Evolutionary conservation across 1,140 invertebrate species (phyloP).

Genomic region (Aphis gossypii): DNA sequence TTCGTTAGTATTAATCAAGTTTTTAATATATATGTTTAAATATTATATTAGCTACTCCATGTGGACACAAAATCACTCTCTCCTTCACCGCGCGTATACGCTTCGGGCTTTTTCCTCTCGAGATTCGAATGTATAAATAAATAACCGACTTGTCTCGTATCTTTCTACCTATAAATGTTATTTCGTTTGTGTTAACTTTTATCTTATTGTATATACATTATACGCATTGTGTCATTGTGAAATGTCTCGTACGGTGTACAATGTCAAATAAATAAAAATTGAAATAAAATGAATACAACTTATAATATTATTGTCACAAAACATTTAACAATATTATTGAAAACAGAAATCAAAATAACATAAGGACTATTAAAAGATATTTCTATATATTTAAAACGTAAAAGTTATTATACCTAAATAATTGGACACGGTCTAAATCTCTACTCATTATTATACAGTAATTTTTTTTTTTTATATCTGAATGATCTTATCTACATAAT

Average conservation of each 20-base stretch:
- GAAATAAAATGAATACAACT: not conserved
- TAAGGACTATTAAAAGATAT: not conserved
- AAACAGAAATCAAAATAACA: not conserved
- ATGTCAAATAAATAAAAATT: conserved; percentile 6
- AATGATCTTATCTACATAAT: not conserved
- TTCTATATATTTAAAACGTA: not conserved
- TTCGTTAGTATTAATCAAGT: not conserved
- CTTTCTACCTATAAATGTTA: conserved; percentile 6
- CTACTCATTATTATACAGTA: not conserved
- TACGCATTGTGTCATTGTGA: not conserved
- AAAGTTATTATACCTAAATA: not conserved
- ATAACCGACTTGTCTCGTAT: conserved; percentile 8
- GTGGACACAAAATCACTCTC: not conserved
- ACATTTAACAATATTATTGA: not conserved
- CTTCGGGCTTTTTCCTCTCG: not conserved
- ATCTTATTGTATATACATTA: conserved; percentile 10
- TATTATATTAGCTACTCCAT: not conserved
- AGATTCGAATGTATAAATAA: conserved; percentile 10
- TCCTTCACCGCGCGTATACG: not conserved
- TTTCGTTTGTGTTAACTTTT: conserved; percentile 11
- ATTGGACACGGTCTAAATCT: not conserved
- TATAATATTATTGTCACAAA: not conserved
- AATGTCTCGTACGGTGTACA: not conserved
- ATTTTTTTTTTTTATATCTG: not conserved
- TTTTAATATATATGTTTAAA: not conserved